Conservation (phyloP, 2,888 invertebrate genomes). For the Gerris lacustris region DNA sequence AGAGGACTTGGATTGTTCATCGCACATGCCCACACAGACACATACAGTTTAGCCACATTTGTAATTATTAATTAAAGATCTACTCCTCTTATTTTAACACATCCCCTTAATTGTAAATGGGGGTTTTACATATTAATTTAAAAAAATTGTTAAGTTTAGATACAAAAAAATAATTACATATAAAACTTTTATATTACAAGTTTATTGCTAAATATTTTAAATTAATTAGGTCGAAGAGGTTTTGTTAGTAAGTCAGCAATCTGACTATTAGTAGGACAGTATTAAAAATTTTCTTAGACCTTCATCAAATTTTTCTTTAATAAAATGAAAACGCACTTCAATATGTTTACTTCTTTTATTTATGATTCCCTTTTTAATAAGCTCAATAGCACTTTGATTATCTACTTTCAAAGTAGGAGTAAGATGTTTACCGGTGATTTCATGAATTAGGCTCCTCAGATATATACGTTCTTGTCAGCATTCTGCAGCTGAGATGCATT, state of each 20-base stretch:
- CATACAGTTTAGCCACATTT: too few relatives aligned
- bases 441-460: slow-evolving; percentile 13
- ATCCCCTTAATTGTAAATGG: too few relatives aligned
- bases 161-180: too few relatives aligned
- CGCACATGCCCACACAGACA: too few relatives aligned
- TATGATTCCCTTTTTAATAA: slow-evolving; percentile 22
- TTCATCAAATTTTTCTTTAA: slow-evolving; percentile 17
- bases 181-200: slow-evolving; percentile 9
- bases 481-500: too few relatives aligned
- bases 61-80: too few relatives aligned
- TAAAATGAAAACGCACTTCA: slow-evolving; percentile 22
- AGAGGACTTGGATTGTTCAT: too few relatives aligned
- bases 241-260: slow-evolving; percentile 26
- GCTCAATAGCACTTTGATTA: slow-evolving; percentile 21
- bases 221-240: slow-evolving; percentile 20
- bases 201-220: slow-evolving; percentile 12
- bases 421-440: slow-evolving; percentile 12
- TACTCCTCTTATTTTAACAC: too few relatives aligned
- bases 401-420: too few relatives aligned
- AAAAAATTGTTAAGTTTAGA: too few relatives aligned
- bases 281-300: slow-evolving; percentile 18
- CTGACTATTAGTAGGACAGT: slow-evolving; percentile 22
- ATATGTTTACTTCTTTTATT: too few relatives aligned
- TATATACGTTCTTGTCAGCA: slow-evolving; percentile 13
- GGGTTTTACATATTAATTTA: too few relatives aligned